Percentiles rank a stretch among this genome's conserved stretches.
Evolutionary conservation across 2,113 vertebrate species (phyloP).

Genomic region (Antechinus stuartii): DNA sequence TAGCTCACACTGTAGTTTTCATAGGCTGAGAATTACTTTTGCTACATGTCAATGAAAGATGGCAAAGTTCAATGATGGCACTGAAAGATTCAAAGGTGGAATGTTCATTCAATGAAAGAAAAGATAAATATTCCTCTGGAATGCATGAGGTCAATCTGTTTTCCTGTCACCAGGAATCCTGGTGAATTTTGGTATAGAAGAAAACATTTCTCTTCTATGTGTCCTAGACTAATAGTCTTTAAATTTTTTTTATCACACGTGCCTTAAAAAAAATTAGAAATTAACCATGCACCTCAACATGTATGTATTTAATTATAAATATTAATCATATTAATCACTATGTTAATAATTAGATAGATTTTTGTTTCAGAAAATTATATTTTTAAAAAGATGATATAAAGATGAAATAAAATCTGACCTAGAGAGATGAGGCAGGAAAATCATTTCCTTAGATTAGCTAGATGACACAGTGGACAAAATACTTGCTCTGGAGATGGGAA

Average conservation of each 20-base stretch:
- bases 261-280: neutral
- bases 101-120: neutral
- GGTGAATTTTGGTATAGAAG: neutral
- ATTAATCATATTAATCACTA: too few species aligned
- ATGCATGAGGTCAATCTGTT: neutral
- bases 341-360: neutral
- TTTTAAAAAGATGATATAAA: neutral
- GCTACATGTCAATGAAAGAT: neutral
- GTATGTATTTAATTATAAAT: neutral
- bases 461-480: neutral
- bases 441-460: neutral
- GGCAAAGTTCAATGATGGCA: neutral
- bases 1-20: neutral
- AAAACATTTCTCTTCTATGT: neutral
- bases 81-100: neutral
- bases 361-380: neutral
- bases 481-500: neutral
- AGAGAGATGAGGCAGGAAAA: neutral
- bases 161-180: neutral
- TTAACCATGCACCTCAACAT: neutral
- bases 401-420: neutral
- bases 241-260: neutral
- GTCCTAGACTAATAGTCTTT: neutral
- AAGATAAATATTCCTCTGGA: neutral
- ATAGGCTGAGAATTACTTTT: neutral